Conservation (phyloP, 2,797 vertebrate genomes). For the Babyrousa celebensis region DNA sequence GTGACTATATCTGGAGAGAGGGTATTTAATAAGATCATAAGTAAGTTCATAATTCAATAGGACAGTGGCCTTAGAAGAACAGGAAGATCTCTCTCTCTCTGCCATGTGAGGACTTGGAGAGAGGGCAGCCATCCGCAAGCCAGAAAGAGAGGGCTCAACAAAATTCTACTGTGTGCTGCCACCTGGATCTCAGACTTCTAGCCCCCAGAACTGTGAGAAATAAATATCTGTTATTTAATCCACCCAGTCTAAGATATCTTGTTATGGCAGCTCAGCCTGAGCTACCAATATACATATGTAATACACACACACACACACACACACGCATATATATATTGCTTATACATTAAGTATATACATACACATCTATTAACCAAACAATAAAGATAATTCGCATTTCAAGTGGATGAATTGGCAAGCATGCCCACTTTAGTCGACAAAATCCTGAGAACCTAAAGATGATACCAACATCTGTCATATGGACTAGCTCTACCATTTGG, state of each 20-base stretch:
- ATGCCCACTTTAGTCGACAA: not conserved
- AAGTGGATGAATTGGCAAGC: conserved; percentile 32
- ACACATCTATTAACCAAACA: not conserved
- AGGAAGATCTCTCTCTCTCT: not conserved
- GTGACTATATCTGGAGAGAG: not conserved
- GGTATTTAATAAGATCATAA: not conserved
- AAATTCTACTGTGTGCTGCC: not conserved
- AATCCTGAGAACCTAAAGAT: conserved; percentile 59
- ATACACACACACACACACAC: not conserved
- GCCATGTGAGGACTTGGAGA: not conserved
- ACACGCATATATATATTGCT: not conserved
- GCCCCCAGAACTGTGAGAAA: not conserved
- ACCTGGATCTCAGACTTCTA: no score
- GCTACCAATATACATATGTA: not conserved
- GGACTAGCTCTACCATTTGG: not conserved
- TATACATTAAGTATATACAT: not conserved
- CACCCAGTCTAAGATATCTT: not conserved
- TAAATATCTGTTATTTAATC: not conserved
- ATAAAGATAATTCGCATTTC: not conserved
- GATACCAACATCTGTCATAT: not conserved
- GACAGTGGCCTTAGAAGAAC: not conserved
- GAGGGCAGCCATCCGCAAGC: not conserved
- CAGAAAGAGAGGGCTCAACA: not conserved
- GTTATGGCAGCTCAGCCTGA: not conserved
- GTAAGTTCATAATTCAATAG: not conserved